These are phyloP conservation scores for Lacerta bilineata DNA, from an alignment of 2,797 vertebrate genomes.

Conservation along the genomic window DNA sequence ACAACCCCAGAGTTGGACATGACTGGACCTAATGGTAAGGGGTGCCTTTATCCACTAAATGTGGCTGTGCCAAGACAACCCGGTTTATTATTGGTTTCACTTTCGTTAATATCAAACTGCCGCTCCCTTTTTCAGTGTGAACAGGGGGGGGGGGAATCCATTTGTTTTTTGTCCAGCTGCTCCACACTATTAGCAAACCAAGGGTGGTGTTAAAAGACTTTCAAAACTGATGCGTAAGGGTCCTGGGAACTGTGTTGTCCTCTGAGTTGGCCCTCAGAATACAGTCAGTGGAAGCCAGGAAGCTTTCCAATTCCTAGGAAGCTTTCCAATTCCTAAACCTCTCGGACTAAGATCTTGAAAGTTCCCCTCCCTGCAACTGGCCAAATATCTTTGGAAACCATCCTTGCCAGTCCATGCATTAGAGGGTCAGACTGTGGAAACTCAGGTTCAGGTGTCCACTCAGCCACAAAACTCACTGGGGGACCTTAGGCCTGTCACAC, in stretches of 20 bases:
- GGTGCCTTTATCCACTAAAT: neutral
- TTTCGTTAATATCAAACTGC: neutral
- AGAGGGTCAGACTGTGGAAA: no score
- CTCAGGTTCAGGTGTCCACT: no score
- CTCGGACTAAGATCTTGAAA: neutral
- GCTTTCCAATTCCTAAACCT: neutral
- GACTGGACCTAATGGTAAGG: no score
- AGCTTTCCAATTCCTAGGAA: neutral
- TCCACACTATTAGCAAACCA: no score
- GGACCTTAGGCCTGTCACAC: no score
- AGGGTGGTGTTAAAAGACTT: no score
- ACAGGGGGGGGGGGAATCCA: neutral
- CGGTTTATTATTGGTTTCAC: neutral
- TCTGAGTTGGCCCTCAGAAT: neutral
- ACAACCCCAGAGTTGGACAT: no score
- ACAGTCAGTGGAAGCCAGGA: neutral
- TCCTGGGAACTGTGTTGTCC: neutral
- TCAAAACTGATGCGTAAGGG: no score
- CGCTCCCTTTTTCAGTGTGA: neutral
- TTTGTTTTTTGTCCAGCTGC: no score
- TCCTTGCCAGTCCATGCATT: no score
- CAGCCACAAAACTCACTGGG: no score
- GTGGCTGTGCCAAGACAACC: neutral
- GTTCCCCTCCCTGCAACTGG: neutral
- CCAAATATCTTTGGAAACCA: neutral